Evolutionary conservation across 2,113 vertebrate genomes (phyloP).

Genomic region (Myotis yumanensis): DNA sequence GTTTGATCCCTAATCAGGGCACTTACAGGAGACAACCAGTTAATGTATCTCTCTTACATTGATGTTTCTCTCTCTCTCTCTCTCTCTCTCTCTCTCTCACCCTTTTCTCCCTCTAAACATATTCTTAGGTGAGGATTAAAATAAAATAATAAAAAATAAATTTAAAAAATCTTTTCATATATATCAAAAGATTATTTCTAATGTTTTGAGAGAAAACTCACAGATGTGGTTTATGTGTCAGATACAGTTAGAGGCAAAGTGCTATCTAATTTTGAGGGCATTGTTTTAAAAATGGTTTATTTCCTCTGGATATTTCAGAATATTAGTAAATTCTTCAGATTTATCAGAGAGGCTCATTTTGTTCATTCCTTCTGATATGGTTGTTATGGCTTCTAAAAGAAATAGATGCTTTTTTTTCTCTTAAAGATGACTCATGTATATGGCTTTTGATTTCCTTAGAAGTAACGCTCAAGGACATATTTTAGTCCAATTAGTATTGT

Average conservation of each 20-base stretch:
- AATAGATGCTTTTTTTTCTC: neutral
- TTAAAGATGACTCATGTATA: neutral
- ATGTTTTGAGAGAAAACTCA: neutral
- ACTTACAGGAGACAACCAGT: neutral
- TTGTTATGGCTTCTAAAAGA: neutral
- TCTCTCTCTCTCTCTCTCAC: no score
- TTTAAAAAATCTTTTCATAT: neutral
- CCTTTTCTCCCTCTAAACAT: neutral
- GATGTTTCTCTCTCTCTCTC: neutral
- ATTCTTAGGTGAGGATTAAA: neutral
- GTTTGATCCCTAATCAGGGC: neutral
- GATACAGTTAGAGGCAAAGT: neutral
- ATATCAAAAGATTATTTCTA: slow-evolving; percentile 9
- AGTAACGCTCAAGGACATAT: slow-evolving; percentile 36
- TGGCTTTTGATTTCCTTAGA: slow-evolving; percentile 53
- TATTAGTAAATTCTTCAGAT: neutral
- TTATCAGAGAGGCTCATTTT: neutral
- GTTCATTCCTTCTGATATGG: neutral
- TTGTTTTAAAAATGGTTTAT: neutral
- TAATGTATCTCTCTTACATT: neutral
- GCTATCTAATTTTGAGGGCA: neutral
- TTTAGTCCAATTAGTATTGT: slow-evolving; percentile 59
- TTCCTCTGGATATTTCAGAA: neutral
- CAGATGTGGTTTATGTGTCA: neutral
- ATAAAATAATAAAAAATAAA: neutral